Percentiles rank a stretch among this genome's conserved stretches.
These are phyloP conservation scores for Pyrocoelia pectoralis DNA, from an alignment of 2,888 invertebrate species.

Conservation along the genomic window DNA sequence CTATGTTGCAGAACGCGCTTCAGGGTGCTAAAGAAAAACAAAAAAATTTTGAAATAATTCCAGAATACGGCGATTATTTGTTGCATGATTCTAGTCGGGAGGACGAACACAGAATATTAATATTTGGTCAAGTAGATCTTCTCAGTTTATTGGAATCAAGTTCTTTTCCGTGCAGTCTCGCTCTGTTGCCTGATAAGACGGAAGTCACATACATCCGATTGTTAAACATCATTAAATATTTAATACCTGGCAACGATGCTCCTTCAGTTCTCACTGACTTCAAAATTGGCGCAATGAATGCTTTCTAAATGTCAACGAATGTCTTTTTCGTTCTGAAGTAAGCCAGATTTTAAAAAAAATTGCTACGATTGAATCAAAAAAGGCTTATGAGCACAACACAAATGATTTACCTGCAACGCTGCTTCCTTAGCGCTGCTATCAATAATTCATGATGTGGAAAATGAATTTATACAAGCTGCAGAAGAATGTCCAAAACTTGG, in stretches of 20 bases:
- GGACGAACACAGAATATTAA: too few relatives aligned
- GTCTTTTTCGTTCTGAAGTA: background rate
- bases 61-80: too few relatives aligned
- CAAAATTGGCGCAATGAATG: constrained; percentile 11
- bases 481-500: constrained; percentile 8
- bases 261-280: constrained; percentile 8
- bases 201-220: background rate
- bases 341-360: constrained; percentile 1
- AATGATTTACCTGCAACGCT: constrained; percentile 3
- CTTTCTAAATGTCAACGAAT: constrained; percentile 11
- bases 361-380: constrained; percentile 5
- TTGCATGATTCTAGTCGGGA: too few relatives aligned
- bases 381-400: background rate
- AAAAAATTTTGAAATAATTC: too few relatives aligned
- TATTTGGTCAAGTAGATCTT: too few relatives aligned
- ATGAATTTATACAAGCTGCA: constrained; percentile 9
- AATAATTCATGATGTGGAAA: constrained; percentile 9
- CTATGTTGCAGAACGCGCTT: too few relatives aligned
- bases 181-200: background rate
- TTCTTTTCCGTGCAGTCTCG: constrained; percentile 10
- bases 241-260: constrained; percentile 7
- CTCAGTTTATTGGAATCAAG: too few relatives aligned
- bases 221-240: background rate
- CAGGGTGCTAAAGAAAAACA: too few relatives aligned
- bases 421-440: background rate